phyloP scores from a whole-genome alignment of 2,888 invertebrate species.

The Fragum fragum region DNA sequence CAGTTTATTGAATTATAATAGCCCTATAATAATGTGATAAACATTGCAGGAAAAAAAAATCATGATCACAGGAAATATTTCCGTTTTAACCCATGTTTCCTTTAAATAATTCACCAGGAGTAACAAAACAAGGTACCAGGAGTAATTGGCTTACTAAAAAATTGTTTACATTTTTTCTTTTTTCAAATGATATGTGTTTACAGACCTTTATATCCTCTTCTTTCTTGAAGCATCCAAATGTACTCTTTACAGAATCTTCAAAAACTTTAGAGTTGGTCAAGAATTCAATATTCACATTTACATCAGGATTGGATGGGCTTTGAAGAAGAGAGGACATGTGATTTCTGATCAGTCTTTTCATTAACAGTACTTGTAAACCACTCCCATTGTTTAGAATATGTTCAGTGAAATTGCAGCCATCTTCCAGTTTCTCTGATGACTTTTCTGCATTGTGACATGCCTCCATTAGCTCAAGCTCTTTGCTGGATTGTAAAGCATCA shows the following conservation, averaged over 20 bases:
- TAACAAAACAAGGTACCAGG: no score
- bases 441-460: conserved; percentile 93
- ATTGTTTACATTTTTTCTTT: no score
- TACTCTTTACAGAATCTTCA: conserved; percentile 90
- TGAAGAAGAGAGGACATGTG: conserved; percentile 93
- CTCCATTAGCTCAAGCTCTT: conserved; percentile 96
- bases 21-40: no score
- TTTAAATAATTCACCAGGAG: no score
- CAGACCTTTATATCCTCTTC: conserved; percentile 77
- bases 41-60: no score
- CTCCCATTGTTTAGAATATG: conserved; percentile 94
- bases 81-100: no score
- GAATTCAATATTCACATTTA: conserved; percentile 91
- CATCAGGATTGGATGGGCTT: conserved; percentile 93
- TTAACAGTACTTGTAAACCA: conserved; percentile 90
- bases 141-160: no score
- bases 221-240: conserved; percentile 83
- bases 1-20: no score
- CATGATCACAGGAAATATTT: no score
- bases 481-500: conserved; percentile 90
- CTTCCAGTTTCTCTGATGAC: conserved; percentile 94
- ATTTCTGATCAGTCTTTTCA: conserved; percentile 93
- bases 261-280: conserved; percentile 93
- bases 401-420: conserved; percentile 94
- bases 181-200: no score